Percentiles rank a stretch among this genome's conserved stretches.
phyloP scores from a whole-genome alignment of 2,113 vertebrate species.

The Glareola pratincola region DNA sequence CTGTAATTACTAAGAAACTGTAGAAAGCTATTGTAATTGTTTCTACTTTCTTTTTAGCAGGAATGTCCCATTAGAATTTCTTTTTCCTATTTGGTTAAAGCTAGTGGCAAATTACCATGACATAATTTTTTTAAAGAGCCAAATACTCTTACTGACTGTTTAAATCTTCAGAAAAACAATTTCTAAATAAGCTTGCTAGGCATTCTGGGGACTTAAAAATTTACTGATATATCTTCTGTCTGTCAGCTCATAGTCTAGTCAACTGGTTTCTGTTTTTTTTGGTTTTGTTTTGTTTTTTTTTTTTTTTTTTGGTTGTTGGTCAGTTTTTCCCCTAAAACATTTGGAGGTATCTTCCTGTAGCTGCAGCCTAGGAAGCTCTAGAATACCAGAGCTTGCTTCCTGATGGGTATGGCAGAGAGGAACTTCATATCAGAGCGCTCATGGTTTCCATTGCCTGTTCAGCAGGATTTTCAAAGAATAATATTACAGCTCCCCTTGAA shows the following conservation, averaged over 20 bases:
- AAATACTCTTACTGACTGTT: not conserved
- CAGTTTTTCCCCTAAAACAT: not conserved
- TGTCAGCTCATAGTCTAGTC: not conserved
- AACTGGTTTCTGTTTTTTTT: not conserved
- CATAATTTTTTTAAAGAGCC: not conserved
- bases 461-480: not conserved
- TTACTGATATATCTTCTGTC: not conserved
- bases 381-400: not conserved
- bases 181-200: slow-evolving; percentile 6
- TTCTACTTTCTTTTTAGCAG: slow-evolving; percentile 36
- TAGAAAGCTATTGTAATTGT: slow-evolving; percentile 50
- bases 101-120: not conserved
- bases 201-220: not conserved
- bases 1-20: slow-evolving; percentile 61
- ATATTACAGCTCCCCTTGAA: slow-evolving; percentile 22
- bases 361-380: not conserved
- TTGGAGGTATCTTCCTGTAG: not conserved
- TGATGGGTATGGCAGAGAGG: not conserved
- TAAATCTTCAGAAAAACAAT: not conserved
- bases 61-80: not conserved
- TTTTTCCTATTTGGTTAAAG: slow-evolving; percentile 39
- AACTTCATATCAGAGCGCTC: not conserved
- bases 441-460: slow-evolving; percentile 5
- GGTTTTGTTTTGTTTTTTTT: too few relatives aligned
- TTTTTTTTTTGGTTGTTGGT: too few relatives aligned